Evolutionary conservation across 2,113 vertebrate species (phyloP), one percentile per base, ranked within the genome.

Genomic region (Haliaeetus leucogaster): DNA sequence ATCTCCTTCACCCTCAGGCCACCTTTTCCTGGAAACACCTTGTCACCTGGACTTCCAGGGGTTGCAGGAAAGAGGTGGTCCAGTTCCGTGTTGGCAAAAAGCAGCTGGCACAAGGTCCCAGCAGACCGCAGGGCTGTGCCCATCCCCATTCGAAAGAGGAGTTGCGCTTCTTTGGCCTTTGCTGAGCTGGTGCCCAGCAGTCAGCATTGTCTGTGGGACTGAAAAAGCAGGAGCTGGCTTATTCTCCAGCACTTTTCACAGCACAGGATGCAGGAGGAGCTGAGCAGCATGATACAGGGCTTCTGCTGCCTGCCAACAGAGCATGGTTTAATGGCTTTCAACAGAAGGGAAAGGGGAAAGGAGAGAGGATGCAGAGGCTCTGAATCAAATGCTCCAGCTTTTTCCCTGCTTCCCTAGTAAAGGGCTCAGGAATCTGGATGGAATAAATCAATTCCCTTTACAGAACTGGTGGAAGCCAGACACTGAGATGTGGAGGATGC

Each of bases 1-100:
- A 40, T 36, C 13, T 73, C 2, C n/a, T 9, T 77, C 47, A 9
- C 12, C 7, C 4, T 0, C 1, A 42, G 19, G 19, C 5, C 38
- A 59, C 11, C 7, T 90, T 86, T 67, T 92, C 56, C 83, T 68
- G 62, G 74, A 52, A 92, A 48, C 5, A 29, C 16, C 15, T 78
- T 38, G 15, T n/a, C 40, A 6, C 15, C 71, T 72, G 71, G 71
- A 20, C 29, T 82, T 87, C 45, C 23, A 73, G 36, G 14, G 56
- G 34, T 11, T 45, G 3, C 23, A 58, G 59, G 34, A 30, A 52
- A 30, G 68, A 87, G 25, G 15, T 25, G 42, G 26, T 55, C 20
- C 9, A 7, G 7, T 71, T 63, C 70, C 17, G 1, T 4, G 27
- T 25, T 67, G 56, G 63, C 63, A n/a, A 16, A 43, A 36, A 76